Percentiles rank a stretch among this genome's conserved stretches.
Evolutionary conservation across 2,888 invertebrate genomes (phyloP).

Genomic region (Ectobius pallidus): DNA sequence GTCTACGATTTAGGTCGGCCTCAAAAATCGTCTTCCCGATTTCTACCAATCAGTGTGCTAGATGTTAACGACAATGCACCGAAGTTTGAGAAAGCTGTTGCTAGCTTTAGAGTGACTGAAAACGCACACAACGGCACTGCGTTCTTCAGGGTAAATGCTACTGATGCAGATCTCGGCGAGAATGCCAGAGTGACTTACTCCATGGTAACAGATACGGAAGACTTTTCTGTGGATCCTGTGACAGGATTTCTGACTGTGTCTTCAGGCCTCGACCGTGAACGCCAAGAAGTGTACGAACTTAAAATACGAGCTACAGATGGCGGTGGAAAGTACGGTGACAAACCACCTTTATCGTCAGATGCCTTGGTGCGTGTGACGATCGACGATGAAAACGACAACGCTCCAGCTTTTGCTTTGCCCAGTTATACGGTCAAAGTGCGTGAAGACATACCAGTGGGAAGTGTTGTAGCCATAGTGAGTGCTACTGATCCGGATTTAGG

Average conservation of each 20-base stretch:
- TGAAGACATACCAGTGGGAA: slow-evolving; percentile 89
- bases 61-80: slow-evolving; percentile 94
- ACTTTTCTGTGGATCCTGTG: slow-evolving; percentile 78
- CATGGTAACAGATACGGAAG: slow-evolving; percentile 74
- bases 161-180: slow-evolving; percentile 82
- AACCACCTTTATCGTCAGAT: slow-evolving; percentile 73
- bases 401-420: slow-evolving; percentile 78
- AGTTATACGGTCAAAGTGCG: slow-evolving; percentile 82
- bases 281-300: slow-evolving; percentile 78
- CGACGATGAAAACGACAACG: slow-evolving; percentile 90
- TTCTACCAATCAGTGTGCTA: slow-evolving; percentile 77
- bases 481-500: slow-evolving; percentile 88
- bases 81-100: slow-evolving; percentile 78
- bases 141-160: slow-evolving; percentile 82
- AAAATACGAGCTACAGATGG: slow-evolving; percentile 81
- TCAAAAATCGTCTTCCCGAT: slow-evolving; percentile 76
- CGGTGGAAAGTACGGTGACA: slow-evolving; percentile 60
- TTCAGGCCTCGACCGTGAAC: slow-evolving; percentile 83
- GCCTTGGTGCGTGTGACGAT: slow-evolving; percentile 81
- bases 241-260: slow-evolving; percentile 80
- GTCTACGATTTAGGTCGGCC: slow-evolving; percentile 87
- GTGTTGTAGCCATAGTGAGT: slow-evolving; percentile 83
- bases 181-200: slow-evolving; percentile 79
- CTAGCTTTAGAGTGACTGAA: slow-evolving; percentile 85
- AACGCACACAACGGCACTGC: slow-evolving; percentile 84